Conservation (phyloP, 2,888 invertebrate species). For the Phrixothrix hirtus region DNA sequence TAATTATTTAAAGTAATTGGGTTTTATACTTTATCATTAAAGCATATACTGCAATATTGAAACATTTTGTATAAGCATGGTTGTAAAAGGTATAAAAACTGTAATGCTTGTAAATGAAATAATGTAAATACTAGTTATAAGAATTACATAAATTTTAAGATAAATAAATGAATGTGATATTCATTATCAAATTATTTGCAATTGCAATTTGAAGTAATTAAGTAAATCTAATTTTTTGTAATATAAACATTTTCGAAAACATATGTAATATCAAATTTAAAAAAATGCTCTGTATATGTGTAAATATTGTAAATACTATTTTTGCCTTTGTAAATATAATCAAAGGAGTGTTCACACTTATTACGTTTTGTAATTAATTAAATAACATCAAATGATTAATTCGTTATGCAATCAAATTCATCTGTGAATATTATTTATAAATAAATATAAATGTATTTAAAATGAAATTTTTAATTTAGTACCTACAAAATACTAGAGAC, state of each 20-base stretch:
- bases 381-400: constrained; percentile 44
- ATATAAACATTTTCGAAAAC: constrained; percentile 21
- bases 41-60: too few species aligned
- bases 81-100: background rate
- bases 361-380: constrained; percentile 46
- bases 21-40: too few species aligned
- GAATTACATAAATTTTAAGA: constrained; percentile 23
- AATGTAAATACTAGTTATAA: constrained; percentile 32
- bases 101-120: constrained; percentile 15
- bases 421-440: constrained; percentile 48
- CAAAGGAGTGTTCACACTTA: constrained; percentile 45
- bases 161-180: constrained; percentile 31
- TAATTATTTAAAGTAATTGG: too few species aligned
- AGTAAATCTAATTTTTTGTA: constrained; percentile 8
- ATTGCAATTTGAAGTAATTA: constrained; percentile 25
- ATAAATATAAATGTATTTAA: constrained; percentile 49
- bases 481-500: too few species aligned
- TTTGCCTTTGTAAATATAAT: constrained; percentile 47
- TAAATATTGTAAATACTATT: constrained; percentile 45
- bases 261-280: constrained; percentile 33
- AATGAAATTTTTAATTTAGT: constrained; percentile 4
- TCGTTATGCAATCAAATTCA: constrained; percentile 51
- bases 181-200: constrained; percentile 27
- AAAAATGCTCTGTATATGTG: constrained; percentile 41
- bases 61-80: too few species aligned